Percentiles rank a stretch among this genome's conserved stretches.
Conservation (phyloP, 2,113 vertebrate species). For the Copsychus sechellarum region DNA sequence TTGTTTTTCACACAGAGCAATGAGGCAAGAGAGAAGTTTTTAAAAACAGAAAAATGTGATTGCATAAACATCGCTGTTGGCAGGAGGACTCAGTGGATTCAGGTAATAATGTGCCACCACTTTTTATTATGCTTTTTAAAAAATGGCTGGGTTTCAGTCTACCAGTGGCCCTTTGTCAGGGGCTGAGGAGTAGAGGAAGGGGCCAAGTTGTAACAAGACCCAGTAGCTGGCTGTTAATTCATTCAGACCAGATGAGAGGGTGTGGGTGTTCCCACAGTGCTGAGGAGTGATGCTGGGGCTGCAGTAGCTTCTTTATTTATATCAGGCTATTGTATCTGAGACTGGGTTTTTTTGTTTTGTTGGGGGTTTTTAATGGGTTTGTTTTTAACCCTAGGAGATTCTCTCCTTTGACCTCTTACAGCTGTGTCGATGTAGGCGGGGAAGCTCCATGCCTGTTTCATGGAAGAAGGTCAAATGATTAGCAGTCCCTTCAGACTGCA, state of each 20-base stretch:
- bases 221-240: neutral
- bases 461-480: conserved; percentile 17
- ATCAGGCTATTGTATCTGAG: neutral
- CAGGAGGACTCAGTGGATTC: conserved; percentile 38
- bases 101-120: conserved; percentile 33
- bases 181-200: neutral
- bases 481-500: neutral
- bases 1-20: conserved; percentile 40
- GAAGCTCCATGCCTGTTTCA: neutral
- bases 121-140: conserved; percentile 17
- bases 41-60: conserved; percentile 64
- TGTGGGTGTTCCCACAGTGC: neutral
- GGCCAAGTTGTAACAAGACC: neutral
- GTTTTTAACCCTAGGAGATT: neutral
- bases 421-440: fast-evolving
- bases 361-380: neutral
- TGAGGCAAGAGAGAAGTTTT: conserved; percentile 53
- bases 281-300: neutral
- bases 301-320: neutral
- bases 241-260: neutral
- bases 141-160: neutral
- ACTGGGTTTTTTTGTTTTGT: neutral
- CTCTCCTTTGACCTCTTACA: neutral
- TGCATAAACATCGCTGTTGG: neutral
- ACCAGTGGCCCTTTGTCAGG: neutral